These are phyloP conservation scores for Alauda arvensis DNA, from an alignment of 2,797 vertebrate species.

Conservation along the genomic window DNA sequence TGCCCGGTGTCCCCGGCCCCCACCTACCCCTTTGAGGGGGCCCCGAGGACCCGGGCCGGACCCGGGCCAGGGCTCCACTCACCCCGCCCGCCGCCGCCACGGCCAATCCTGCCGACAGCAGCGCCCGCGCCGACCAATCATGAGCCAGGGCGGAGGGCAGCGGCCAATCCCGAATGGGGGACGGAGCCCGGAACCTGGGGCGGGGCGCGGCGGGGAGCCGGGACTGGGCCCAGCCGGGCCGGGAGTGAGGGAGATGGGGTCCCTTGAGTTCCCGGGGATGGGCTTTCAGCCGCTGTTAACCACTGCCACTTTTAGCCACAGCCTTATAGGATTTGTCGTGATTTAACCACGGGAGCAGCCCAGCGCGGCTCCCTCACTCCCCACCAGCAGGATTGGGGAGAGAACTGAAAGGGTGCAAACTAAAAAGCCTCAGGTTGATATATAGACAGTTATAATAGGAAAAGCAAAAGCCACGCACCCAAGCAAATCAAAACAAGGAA, in stretches of 20 bases:
- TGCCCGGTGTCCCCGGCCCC: accelerated
- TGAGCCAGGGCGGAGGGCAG: too few relatives aligned
- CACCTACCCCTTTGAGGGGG: too few relatives aligned
- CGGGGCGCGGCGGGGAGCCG: too few relatives aligned
- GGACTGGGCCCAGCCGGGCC: background rate
- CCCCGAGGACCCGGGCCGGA: too few relatives aligned
- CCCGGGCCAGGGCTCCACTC: background rate
- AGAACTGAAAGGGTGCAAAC: background rate
- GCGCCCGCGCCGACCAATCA: background rate
- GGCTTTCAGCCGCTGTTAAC: background rate
- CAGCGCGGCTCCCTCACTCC: background rate
- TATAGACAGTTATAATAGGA: background rate
- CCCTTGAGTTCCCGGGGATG: accelerated
- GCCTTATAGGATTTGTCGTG: accelerated
- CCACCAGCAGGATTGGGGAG: too few relatives aligned
- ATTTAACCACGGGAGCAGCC: too few relatives aligned
- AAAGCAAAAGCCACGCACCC: background rate
- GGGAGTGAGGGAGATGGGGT: accelerated
- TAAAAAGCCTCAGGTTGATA: background rate
- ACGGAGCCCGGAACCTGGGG: too few relatives aligned
- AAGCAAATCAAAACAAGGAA: background rate
- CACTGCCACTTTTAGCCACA: too few relatives aligned
- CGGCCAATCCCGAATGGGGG: background rate
- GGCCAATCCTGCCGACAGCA: background rate
- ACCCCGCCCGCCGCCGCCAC: background rate